Evolutionary conservation across 2,888 invertebrate genomes (phyloP).

Genomic region (Pinctada fucata): DNA sequence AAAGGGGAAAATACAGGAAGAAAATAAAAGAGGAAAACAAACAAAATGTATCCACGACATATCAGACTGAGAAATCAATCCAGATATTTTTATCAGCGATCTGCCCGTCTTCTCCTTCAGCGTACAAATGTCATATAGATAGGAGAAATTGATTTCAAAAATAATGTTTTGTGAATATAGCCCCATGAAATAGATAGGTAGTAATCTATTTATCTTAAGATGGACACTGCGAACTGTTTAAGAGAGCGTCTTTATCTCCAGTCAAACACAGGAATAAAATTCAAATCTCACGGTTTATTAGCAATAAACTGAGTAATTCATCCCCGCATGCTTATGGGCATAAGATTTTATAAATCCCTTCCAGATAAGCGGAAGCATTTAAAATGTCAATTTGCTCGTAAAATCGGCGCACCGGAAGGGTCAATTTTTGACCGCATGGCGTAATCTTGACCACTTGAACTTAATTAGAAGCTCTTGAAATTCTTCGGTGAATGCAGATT

Average conservation of each 20-base stretch:
- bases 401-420: constrained; percentile 25
- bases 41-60: too few species aligned
- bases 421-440: constrained; percentile 4
- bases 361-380: constrained; percentile 26
- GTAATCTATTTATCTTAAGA: background rate
- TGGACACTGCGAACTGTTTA: constrained; percentile 14
- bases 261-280: constrained; percentile 1
- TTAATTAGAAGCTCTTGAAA: background rate
- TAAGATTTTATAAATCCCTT: constrained; percentile 5
- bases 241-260: constrained; percentile 17
- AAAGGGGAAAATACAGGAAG: too few species aligned
- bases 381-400: constrained; percentile 24
- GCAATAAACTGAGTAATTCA: constrained; percentile 15
- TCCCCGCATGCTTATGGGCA: constrained; percentile 1
- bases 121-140: too few species aligned
- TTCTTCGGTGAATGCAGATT: too few species aligned
- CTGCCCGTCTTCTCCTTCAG: too few species aligned
- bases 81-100: too few species aligned
- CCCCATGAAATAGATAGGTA: too few species aligned
- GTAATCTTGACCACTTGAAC: too few species aligned
- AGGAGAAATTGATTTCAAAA: too few species aligned
- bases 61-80: too few species aligned
- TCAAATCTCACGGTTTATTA: constrained; percentile 22
- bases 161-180: too few species aligned
- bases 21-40: too few species aligned